Percentiles rank a stretch among this genome's conserved stretches.
These are phyloP conservation scores for Leptopilina syphax DNA, from an alignment of 2,888 invertebrate genomes.

Conservation along the genomic window DNA sequence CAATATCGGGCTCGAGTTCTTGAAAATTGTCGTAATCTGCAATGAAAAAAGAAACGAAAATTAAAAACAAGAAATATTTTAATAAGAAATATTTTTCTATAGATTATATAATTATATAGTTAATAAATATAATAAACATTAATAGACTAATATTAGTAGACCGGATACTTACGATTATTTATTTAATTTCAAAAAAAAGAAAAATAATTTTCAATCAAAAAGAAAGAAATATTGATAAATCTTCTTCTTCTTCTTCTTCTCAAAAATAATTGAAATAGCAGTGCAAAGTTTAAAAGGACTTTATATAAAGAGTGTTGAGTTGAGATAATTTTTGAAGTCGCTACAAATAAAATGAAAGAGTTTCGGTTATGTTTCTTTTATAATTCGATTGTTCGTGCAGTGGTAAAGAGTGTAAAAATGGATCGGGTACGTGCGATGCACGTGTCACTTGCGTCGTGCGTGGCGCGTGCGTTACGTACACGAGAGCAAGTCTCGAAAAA, in stretches of 20 bases:
- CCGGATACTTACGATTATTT: no score
- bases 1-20: conserved; percentile 73
- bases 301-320: not conserved
- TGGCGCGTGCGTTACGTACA: conserved; percentile 63
- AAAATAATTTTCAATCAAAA: no score
- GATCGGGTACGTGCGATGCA: conserved; percentile 71
- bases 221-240: no score
- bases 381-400: conserved; percentile 33
- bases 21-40: conserved; percentile 72
- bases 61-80: not conserved
- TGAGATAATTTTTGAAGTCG: conserved; percentile 10
- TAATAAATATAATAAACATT: not conserved
- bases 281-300: no score
- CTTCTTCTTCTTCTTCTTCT: not conserved
- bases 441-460: conserved; percentile 66
- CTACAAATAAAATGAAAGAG: not conserved
- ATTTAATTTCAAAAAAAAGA: not conserved
- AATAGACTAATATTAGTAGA: not conserved
- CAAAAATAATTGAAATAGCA: not conserved
- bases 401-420: conserved; percentile 56
- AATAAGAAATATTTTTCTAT: not conserved
- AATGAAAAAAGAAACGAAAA: conserved; percentile 50
- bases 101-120: not conserved
- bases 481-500: conserved; percentile 62
- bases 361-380: conserved; percentile 14